These are phyloP conservation scores for Paedocypris micromegethes DNA, from an alignment of 2,797 vertebrate genomes.

Conservation along the genomic window DNA sequence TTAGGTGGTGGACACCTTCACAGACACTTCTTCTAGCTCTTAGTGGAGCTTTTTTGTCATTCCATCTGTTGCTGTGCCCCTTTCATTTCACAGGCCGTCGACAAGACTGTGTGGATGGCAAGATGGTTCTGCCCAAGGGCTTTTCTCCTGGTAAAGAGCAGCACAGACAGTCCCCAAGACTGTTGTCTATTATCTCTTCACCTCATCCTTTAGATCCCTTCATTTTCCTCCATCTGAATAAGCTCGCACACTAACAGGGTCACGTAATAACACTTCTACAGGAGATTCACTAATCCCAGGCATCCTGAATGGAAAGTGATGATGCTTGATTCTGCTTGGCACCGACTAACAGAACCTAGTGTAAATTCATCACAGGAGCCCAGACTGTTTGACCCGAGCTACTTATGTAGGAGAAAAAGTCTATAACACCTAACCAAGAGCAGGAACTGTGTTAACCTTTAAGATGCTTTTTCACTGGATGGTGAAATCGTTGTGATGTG, in stretches of 20 bases:
- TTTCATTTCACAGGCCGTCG: slow-evolving; percentile 66
- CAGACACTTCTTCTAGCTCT: too few species aligned
- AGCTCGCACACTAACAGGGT: slow-evolving; percentile 27
- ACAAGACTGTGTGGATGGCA: slow-evolving; percentile 73
- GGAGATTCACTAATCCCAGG: slow-evolving; percentile 5
- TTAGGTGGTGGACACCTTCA: too few species aligned
- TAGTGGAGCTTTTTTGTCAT: slow-evolving; percentile 36
- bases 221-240: slow-evolving; percentile 32
- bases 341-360: too few species aligned
- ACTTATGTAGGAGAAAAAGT: too few species aligned
- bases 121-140: slow-evolving; percentile 67
- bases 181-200: slow-evolving; percentile 25
- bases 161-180: slow-evolving; percentile 34
- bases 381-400: too few species aligned
- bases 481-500: too few species aligned
- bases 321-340: too few species aligned
- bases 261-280: slow-evolving; percentile 3
- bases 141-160: slow-evolving; percentile 69
- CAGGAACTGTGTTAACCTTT: too few species aligned
- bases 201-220: slow-evolving; percentile 21
- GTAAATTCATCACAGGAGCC: too few species aligned
- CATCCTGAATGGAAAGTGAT: slow-evolving; percentile 5
- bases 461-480: too few species aligned
- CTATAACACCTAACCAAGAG: too few species aligned
- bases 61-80: slow-evolving; percentile 38